Evolutionary conservation across 2,797 vertebrate genomes (phyloP).

Genomic region (Lepilemur ruficaudatus): DNA sequence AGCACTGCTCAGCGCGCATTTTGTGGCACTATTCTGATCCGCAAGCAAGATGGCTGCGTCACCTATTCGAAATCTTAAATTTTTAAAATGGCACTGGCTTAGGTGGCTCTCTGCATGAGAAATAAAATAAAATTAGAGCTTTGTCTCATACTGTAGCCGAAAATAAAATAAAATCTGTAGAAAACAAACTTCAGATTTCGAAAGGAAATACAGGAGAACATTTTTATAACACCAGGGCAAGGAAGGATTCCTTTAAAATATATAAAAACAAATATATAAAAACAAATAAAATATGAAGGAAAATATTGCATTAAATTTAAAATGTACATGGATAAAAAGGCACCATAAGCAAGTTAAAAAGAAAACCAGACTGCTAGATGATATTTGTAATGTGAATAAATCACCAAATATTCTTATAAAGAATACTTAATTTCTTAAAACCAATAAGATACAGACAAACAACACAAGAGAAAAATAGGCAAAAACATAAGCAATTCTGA

Average conservation of each 20-base stretch:
- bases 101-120: neutral
- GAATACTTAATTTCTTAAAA: neutral
- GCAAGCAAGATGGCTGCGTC: neutral
- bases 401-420: neutral
- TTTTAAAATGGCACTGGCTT: neutral
- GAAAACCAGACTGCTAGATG: neutral
- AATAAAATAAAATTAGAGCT: neutral
- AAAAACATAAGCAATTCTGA: neutral
- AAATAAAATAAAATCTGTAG: neutral
- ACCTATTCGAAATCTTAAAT: neutral
- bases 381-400: neutral
- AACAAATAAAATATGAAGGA: neutral
- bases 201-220: neutral
- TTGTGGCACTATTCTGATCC: neutral
- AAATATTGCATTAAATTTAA: neutral
- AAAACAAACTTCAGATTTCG: neutral
- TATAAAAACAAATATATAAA: neutral
- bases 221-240: neutral
- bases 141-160: neutral
- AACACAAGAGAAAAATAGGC: neutral
- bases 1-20: fast-evolving
- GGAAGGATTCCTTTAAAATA: neutral
- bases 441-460: neutral
- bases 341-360: neutral
- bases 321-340: neutral